Evolutionary conservation across 2,113 vertebrate species (phyloP), one percentile per base, ranked within the genome.

Genomic region (Barnardius zonarius): DNA sequence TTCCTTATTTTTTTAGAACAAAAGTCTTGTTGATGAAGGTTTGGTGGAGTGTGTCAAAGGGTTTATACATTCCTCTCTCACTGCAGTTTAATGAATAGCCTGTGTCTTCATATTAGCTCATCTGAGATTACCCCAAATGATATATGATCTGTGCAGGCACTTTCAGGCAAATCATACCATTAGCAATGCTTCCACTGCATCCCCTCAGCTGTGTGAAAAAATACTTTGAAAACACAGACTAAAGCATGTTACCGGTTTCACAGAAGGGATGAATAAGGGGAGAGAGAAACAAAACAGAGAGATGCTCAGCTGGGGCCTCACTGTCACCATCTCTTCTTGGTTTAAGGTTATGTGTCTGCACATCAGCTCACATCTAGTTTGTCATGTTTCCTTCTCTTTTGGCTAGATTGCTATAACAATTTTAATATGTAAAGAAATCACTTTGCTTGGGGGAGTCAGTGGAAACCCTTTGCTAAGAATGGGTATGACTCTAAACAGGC

Each of bases 121-220:
- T 88, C 80, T 86, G 79, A 96, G 83, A 62, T 41, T 90, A 25
- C 61, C 35, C 55, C 35, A 69, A 90, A 77, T 86, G 91, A 95
- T 87, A 75, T 18, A 93, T 84, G 68, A 92, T 74, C 85, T 88
- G 37, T 77, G 89, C 83, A 88, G 89, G 66, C 37, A 49, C 88
- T 92, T 94, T 87, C 73, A 75, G 86, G 57, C 73, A 94, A 96
- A 30, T 55, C 61, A 68, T 59, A 51, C 61, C 89, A 91, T 93
- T 91, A 94, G 48, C 78, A 93, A 35, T 59, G 33, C 76, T 63
- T 92, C 66, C 69, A 63, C 72, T 72, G 25, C 35, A 75, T 79
- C 22, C 37, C 13, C 74, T 83, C 68, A 84, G 79, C 52, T 92
- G 57, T 66, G 85, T 44, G 88, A 87, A 70, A 92, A 90, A 92